Evolutionary conservation across 2,888 invertebrate species (phyloP).

Genomic region (Sisyra terminalis): DNA sequence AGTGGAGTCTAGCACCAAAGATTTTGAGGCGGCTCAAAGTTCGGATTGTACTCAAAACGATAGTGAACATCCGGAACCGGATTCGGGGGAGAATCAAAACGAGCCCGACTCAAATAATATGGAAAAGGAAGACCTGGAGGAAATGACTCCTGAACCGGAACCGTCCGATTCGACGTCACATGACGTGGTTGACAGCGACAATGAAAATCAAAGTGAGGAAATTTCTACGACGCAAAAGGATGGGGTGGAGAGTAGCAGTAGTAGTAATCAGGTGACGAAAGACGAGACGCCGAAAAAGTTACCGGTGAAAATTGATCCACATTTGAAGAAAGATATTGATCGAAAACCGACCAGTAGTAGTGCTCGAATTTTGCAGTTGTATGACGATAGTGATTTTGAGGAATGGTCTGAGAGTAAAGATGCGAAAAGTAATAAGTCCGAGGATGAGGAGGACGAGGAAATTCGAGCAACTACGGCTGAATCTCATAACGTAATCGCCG

Average conservation of each 20-base stretch:
- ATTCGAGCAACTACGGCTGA: conserved; percentile 23
- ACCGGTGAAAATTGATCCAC: conserved; percentile 9
- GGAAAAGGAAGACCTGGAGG: conserved; percentile 11
- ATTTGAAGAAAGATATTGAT: conserved; percentile 13
- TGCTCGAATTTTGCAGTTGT: conserved; percentile 11
- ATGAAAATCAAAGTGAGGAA: conserved; percentile 15
- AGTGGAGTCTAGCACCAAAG: conserved; percentile 28
- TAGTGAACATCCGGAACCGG: conserved; percentile 8
- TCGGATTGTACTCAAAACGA: conserved; percentile 20
- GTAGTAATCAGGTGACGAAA: conserved; percentile 9
- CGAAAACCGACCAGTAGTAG: conserved; percentile 8
- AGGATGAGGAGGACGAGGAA: conserved; percentile 7
- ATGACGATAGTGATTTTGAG: conserved; percentile 12
- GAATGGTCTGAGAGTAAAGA: conserved; percentile 10
- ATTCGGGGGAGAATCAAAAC: conserved; percentile 9
- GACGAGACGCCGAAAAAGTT: conserved; percentile 3
- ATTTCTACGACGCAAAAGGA: conserved; percentile 13
- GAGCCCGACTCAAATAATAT: conserved; percentile 10
- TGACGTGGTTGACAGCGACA: conserved; percentile 13
- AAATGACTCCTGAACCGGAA: conserved; percentile 11
- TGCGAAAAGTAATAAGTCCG: conserved; percentile 8
- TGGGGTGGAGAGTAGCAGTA: conserved; percentile 8
- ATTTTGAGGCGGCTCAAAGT: conserved; percentile 21
- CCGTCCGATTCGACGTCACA: conserved; percentile 11
- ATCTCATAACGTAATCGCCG: conserved; percentile 6